Evolutionary conservation across 2,113 vertebrate genomes (phyloP).

Genomic region (Pelmatolapia mariae): DNA sequence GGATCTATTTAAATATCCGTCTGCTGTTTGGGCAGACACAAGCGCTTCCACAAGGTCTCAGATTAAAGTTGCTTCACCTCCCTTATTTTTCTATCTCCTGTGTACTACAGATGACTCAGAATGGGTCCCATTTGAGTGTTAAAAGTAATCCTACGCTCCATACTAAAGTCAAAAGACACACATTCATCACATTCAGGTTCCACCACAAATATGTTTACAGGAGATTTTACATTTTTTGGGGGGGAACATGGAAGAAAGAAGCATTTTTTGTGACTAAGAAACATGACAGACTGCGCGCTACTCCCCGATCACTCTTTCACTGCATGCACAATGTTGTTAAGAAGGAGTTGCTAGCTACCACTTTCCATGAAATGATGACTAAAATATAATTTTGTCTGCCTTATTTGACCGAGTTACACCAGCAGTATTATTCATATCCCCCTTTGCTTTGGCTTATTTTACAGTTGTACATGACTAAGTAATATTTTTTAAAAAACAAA

Average conservation of each 20-base stretch:
- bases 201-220: background rate
- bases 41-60: background rate
- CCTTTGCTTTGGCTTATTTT: background rate
- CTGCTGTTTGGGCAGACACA: background rate
- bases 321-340: background rate
- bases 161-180: background rate
- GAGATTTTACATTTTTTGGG: background rate
- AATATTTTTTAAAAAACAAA: background rate
- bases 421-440: background rate
- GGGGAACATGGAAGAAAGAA: accelerated
- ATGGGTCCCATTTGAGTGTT: background rate
- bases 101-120: background rate
- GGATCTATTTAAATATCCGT: background rate
- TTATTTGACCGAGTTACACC: background rate
- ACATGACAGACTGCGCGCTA: accelerated
- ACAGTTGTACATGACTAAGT: background rate
- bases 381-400: background rate
- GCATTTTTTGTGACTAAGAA: background rate
- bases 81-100: background rate
- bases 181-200: background rate
- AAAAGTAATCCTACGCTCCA: background rate
- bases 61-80: background rate
- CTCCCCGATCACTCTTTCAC: background rate
- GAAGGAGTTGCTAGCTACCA: background rate
- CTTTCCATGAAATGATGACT: background rate